phyloP scores from a whole-genome alignment of 2,113 vertebrate species.

The Lampris incognitus region DNA sequence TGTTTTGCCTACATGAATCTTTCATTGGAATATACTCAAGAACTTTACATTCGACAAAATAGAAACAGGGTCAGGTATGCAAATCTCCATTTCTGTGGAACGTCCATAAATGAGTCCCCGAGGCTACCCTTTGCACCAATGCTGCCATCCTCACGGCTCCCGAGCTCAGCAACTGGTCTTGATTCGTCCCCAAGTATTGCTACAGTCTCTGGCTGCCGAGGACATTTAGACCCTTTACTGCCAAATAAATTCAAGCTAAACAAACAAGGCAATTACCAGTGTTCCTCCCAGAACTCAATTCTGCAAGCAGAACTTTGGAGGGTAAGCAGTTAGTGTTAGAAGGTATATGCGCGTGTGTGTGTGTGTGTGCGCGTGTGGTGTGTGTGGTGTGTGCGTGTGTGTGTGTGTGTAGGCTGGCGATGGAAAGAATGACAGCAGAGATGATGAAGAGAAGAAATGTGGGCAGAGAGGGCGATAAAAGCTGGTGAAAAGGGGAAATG shows the following conservation, averaged over 20 bases:
- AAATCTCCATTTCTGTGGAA: conserved; percentile 17
- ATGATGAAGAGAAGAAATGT: not conserved
- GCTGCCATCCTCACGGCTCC: conserved; percentile 17
- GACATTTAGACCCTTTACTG: conserved; percentile 22
- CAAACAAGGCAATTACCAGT: conserved; percentile 23
- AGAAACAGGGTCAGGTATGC: not conserved
- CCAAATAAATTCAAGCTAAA: conserved; percentile 16
- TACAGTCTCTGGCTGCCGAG: not conserved
- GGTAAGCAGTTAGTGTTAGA: not conserved
- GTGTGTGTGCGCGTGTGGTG: no score
- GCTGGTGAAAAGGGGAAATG: not conserved
- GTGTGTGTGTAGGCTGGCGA: not conserved
- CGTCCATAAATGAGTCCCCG: not conserved
- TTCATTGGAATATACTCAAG: no score
- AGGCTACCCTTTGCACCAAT: conserved; percentile 1
- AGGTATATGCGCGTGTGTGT: not conserved
- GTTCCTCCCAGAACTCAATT: not conserved
- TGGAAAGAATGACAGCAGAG: not conserved
- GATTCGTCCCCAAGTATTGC: conserved; percentile 14
- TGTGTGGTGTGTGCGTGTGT: no score
- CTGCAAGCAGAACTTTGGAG: not conserved
- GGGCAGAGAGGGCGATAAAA: not conserved
- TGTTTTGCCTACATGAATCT: no score
- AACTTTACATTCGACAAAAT: no score
- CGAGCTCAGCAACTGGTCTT: conserved; percentile 44